Base-by-base conservation (phyloP, 2,113 vertebrate species). In the Cyprinodon brontotheroides region DNA sequence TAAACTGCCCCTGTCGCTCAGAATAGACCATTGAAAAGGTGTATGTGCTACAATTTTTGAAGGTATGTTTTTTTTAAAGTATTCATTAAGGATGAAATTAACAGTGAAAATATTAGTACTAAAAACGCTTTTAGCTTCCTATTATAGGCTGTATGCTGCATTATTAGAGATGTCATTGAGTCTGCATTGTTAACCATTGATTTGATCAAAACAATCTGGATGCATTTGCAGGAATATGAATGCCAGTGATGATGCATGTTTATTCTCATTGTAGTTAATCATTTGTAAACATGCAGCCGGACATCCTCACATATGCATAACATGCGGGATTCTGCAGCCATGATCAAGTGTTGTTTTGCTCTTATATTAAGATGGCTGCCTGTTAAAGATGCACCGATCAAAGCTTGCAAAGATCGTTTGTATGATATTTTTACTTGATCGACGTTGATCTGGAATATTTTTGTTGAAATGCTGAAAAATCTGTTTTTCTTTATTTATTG, bases 331-430 rank as follows among this genome's bases (percentile, higher is more conserved):
- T 64, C 8, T 80, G 70, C 70, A 79, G 70, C 68, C 79, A 78
- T 36, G 3, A 61, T 62, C 38, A 61, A 71, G 39, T 4, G 3
- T 65, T 80, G 70, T 79, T 81, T 20, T 65, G 43, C 17, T 2
- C 63, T 74, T 12, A 3, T 60, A 37, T 43, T 40, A 68, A 69
- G 65, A 67, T 68, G 70, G 73, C 75, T 83, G 63, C 3, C 47
- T 57, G 50, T 4, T 57, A 17, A 8, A 57, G 50, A 57, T 57
- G 8, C 50, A 57, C 20, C 50, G n/a, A 57, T n/a, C 50, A 57
- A 57, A 29, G 0, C 50, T 57, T 15, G 10, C 20, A 57, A 29
- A 29, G 50, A 57, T n/a, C 9, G 43, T 45, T 11, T 11, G 9
- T 45, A 2, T 20, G 6, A 15, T 1, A 57, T 57, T 57, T 57